phyloP scores from a whole-genome alignment of 2,888 invertebrate genomes.

The Patella ulyssiponensis region DNA sequence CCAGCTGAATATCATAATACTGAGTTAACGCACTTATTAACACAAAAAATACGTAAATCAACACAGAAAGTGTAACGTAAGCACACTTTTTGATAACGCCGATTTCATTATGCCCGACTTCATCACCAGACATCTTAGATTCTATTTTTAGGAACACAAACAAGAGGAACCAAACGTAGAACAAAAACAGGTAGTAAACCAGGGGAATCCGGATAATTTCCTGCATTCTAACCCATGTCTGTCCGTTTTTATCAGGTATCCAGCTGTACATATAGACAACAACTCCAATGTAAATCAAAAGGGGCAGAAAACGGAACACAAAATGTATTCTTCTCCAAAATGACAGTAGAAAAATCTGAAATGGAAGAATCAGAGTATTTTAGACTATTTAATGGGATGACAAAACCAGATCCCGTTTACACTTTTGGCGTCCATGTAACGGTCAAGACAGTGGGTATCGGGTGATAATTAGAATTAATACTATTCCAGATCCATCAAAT shows the following conservation, averaged over 20 bases:
- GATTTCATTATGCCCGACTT: background rate
- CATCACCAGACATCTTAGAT: background rate
- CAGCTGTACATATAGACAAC: conserved; percentile 37
- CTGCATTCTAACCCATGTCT: conserved; percentile 32
- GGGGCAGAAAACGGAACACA: conserved; percentile 31
- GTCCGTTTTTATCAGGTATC: conserved; percentile 39
- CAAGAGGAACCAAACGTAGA: conserved; percentile 15
- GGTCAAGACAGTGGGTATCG: too few relatives aligned
- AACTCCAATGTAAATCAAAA: conserved; percentile 29
- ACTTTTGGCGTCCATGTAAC: too few relatives aligned
- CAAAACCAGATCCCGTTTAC: too few relatives aligned
- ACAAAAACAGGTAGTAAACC: conserved; percentile 19
- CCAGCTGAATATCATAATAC: conserved; percentile 5
- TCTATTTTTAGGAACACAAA: conserved; percentile 18
- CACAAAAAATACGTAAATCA: conserved; percentile 1
- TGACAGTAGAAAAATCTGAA: conserved; percentile 37
- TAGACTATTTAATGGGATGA: background rate
- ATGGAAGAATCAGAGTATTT: background rate
- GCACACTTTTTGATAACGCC: too few relatives aligned
- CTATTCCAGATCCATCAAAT: too few relatives aligned
- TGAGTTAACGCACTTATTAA: conserved; percentile 1
- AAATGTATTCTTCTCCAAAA: conserved; percentile 39
- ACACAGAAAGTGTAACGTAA: background rate
- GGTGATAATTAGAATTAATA: too few relatives aligned
- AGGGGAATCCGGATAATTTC: conserved; percentile 43